Evolutionary conservation across 2,797 vertebrate species (phyloP), one percentile per base, ranked within the genome.

Genomic region (Enteromius unitaeniatus): DNA sequence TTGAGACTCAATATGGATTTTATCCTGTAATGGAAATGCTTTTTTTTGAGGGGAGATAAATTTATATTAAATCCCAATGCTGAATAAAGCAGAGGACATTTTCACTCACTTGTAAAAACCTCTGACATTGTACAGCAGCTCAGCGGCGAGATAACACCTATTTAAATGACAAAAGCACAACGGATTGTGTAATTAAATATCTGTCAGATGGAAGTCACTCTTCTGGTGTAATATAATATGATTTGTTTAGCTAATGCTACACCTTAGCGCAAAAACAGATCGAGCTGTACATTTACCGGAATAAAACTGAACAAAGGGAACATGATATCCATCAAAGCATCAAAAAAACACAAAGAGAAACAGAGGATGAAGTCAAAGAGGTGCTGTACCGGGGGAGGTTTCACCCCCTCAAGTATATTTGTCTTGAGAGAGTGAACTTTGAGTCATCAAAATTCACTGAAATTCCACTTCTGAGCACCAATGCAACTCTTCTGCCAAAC

Each of bases 181-280:
- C 47, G 47, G 83, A 89, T 88, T 89, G 85, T 90, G 90, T 91
- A 91, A 93, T 92, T 92, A 92, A 92, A 89, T 86, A 78, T 80
- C 87, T 88, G 88, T 90, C 90, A 90, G 53, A 26, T 68, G 68
- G 55, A 23, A 83, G 34, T 68, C 73, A 76, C 49, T 78, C 65
- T 78, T 70, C 42, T 13, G 26, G 75, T 62, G 26, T 49, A 70
- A 51, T 72, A 78, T 72, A 77, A 62, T 78, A 31, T 7, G 42
- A 70, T 78, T 72, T 49, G 74, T 62, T 68, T 62, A 37, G 53
- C 31, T 62, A 72, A 72, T 19, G 28, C 53, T 62, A 28, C 81
- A 31, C 19, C 47, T 82, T 40, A 10, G 53, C 15, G 82, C 34
- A 68, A 68, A 83, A 8, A 60, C 3, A 4, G 53, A 21, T 28